Conservation (phyloP, 1,140 invertebrate species). For the Drosophila funebris region DNA sequence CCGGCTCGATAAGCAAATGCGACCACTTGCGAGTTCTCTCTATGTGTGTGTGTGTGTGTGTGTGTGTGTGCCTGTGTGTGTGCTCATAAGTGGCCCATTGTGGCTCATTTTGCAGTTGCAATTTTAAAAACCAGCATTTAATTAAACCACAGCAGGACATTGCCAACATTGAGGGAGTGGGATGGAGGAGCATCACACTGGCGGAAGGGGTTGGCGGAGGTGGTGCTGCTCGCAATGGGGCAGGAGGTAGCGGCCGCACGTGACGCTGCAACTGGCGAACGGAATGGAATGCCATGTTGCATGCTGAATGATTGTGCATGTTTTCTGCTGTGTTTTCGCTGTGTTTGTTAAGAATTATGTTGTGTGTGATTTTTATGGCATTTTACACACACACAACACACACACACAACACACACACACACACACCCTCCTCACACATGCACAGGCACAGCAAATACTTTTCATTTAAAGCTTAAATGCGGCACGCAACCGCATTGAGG, state of each 20-base stretch:
- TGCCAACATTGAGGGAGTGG: not conserved
- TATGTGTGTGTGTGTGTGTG: conserved; percentile 9
- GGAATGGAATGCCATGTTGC: conserved; percentile 49
- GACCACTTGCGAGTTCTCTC: conserved; percentile 4
- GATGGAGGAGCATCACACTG: not conserved
- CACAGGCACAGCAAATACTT: conserved; percentile 17
- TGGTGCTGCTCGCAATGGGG: no score
- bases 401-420: conserved; percentile 10
- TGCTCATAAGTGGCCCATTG: conserved; percentile 70
- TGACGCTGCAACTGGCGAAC: conserved; percentile 59
- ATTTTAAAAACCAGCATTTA: conserved; percentile 78
- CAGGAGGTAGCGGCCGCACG: conserved; percentile 28
- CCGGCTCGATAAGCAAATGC: conserved; percentile 68
- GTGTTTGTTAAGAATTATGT: conserved; percentile 40
- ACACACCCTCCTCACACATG: not conserved
- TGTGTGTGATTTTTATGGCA: conserved; percentile 58
- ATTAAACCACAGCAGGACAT: conserved; percentile 58
- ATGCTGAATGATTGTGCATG: conserved; percentile 61
- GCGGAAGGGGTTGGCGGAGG: not conserved
- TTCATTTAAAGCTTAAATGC: conserved; percentile 45
- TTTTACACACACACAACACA: conserved; percentile 47
- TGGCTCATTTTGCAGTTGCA: conserved; percentile 76
- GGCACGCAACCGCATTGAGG: conserved; percentile 22
- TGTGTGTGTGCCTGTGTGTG: conserved; percentile 18
- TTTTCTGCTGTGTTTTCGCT: conserved; percentile 23